Evolutionary conservation across 1,140 invertebrate species (phyloP), one percentile per base, ranked within the genome.

Genomic region (Aphaenogaster floridana): DNA sequence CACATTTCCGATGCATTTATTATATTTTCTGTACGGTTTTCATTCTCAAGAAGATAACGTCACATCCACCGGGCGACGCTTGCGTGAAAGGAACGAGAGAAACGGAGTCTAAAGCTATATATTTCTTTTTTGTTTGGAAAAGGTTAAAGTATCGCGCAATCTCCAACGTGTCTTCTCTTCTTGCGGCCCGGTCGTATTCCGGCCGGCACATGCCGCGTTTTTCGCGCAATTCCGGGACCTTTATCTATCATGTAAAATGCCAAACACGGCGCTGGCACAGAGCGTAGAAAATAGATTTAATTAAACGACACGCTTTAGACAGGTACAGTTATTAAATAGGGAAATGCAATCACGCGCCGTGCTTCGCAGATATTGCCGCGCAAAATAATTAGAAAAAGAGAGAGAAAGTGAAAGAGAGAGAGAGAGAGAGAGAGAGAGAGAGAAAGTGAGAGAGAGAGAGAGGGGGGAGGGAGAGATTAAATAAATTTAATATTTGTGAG

Each of bases 71-170:
- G 86, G 68, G 66, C 61, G 28, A 79, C 17, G 45, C 36, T 87
- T 72, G 64, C 88, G 36, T 63, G 66, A 87, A 90, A 90, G 66
- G 36, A 80, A 87, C 78, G 68, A 87, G 79, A 90, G 88, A 89
- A 89, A 89, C 72, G 50, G 80, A 87, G 80, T 88, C 80, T 87
- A 80, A 80, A 61, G 64, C 72, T 90, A 81, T 28, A 79, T 36
- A 64, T 78, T 39, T 64, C 42, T 66, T 50, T 83, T 21, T 61
- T 57, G 57, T 64, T 66, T 89, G 74, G 69, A 90, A 90, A 90
- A 81, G 74, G 9, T 90, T 71, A 79, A 90, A 90, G 72, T 78
- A n/a, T 50, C 45, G 66, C 83, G 77, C 72, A 63, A 76, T 42
- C 68, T 39, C 9, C 42, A 45, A 74, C 21, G 69, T 52, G 50